Base-by-base conservation (phyloP, 2,888 invertebrate genomes). In the Oasisia sp. region DNA sequence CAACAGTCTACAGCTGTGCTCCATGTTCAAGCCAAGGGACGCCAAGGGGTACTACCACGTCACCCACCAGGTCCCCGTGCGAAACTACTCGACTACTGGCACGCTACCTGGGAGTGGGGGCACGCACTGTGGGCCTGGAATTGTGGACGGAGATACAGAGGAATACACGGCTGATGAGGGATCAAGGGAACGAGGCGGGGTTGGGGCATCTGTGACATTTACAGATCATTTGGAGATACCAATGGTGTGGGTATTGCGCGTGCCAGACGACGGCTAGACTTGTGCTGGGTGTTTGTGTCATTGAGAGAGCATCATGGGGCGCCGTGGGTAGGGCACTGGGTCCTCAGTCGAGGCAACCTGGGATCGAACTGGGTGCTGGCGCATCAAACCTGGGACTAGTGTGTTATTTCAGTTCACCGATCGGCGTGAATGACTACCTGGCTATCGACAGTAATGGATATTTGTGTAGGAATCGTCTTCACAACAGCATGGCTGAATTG, bases 1-100 rank as follows among this genome's bases (percentile, higher is more conserved):
- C 19, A 45, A 19, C 19, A 89, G 89, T 11, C 92, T 93, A 27
- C 93, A 93, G 92, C 74, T 93, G 27, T 93, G 93, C 91, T 56
- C 92, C 38, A 93, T 93, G 93, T 0, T 32, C 74, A 92, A 92
- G 45, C 91, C n/a, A 1, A 93, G 92, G 58, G 92, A 92, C 50
- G 89, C 27, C 11, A 58, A 91, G 19, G 93, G 93, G 14, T 93
- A 93, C 90, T 93, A 93, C 92, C 93, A 93, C n/a, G 93, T 93
- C n/a, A 91, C 74, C 45, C 93, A 93, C 32, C n/a, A 32, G n/a
- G 92, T 93, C 45, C 89, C 92, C 32, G 45, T 93, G 32, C 91
- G 92, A 56, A 91, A 50, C 89, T 45, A 50, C 74, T 58, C 14
- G 1, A 32, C 74, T 32, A 74, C 74, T 74, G 74, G 27, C 74